Evolutionary conservation across 2,888 invertebrate species (phyloP).

Genomic region (Amphipyra berbera): DNA sequence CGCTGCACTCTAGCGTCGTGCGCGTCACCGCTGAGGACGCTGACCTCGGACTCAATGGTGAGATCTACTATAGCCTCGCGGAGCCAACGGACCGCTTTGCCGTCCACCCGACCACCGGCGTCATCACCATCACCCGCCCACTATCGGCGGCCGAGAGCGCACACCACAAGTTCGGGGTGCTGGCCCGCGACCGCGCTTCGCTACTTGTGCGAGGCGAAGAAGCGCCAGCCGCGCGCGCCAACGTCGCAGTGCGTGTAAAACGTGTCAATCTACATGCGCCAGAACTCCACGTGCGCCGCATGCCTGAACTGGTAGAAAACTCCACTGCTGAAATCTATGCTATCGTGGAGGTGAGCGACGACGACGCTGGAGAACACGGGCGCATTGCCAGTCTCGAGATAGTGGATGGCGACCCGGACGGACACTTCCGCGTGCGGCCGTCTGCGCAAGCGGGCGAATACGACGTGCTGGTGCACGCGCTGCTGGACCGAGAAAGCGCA

Average conservation of each 20-base stretch:
- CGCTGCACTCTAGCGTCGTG: conserved; percentile 94
- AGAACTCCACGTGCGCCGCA: conserved; percentile 94
- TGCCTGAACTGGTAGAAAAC: conserved; percentile 95
- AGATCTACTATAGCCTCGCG: conserved; percentile 98
- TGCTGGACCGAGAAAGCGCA: conserved; percentile 94
- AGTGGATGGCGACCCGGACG: conserved; percentile 96
- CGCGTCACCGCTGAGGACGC: conserved; percentile 97
- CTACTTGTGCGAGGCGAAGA: conserved; percentile 82
- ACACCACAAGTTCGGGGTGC: conserved; percentile 93
- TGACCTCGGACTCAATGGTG: conserved; percentile 98
- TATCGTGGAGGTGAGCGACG: conserved; percentile 95
- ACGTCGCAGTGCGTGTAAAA: conserved; percentile 93
- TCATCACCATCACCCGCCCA: conserved; percentile 95
- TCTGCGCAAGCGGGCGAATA: conserved; percentile 92
- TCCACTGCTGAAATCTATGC: conserved; percentile 96
- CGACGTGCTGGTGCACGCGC: conserved; percentile 94
- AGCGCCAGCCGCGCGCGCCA: conserved; percentile 94
- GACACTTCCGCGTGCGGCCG: conserved; percentile 94
- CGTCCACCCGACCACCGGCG: conserved; percentile 97
- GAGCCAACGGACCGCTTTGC: conserved; percentile 96
- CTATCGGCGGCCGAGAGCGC: conserved; percentile 93
- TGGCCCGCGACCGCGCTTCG: conserved; percentile 96
- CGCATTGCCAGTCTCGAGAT: conserved; percentile 95
- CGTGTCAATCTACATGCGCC: conserved; percentile 96
- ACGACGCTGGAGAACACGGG: conserved; percentile 96